Evolutionary conservation across 2,797 vertebrate species (phyloP).

Genomic region (Gymnoscopelus microlampas): DNA sequence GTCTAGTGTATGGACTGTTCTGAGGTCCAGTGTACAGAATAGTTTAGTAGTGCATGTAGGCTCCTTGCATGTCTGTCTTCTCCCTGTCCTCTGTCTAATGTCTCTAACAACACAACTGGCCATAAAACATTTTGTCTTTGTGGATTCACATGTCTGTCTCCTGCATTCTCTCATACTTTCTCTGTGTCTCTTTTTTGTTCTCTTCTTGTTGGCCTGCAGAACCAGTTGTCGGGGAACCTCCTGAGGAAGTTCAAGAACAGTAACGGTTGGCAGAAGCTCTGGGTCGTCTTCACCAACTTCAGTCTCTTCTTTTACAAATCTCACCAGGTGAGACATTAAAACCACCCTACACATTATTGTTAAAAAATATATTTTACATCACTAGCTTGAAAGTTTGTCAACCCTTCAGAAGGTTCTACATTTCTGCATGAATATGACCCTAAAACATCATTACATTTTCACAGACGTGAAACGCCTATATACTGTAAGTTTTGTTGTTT

Average conservation of each 20-base stretch:
- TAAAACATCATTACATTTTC: too few relatives aligned
- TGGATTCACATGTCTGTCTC: neutral
- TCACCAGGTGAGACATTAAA: conserved; percentile 84
- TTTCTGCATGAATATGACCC: too few relatives aligned
- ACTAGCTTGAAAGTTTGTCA: too few relatives aligned
- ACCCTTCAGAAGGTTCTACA: too few relatives aligned
- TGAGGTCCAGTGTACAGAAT: too few relatives aligned
- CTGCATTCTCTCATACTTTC: neutral
- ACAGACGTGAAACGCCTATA: too few relatives aligned
- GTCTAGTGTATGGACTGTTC: too few relatives aligned
- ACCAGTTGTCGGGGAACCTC: conserved; percentile 95
- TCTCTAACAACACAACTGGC: neutral
- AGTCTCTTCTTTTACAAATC: conserved; percentile 99
- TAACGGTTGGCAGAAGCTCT: conserved; percentile 98
- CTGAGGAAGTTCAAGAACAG: conserved; percentile 98
- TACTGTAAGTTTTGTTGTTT: too few relatives aligned
- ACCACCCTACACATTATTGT: too few relatives aligned
- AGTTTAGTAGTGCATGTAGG: neutral
- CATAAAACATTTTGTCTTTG: conserved; percentile 12
- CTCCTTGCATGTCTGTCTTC: neutral
- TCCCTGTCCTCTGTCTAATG: neutral
- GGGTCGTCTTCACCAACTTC: conserved; percentile 99
- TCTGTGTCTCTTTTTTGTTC: neutral
- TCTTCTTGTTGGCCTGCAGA: conserved; percentile 74
- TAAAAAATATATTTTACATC: too few relatives aligned